Base-by-base conservation (phyloP, 2,888 invertebrate species). In the Hydrotaea diabolus region DNA sequence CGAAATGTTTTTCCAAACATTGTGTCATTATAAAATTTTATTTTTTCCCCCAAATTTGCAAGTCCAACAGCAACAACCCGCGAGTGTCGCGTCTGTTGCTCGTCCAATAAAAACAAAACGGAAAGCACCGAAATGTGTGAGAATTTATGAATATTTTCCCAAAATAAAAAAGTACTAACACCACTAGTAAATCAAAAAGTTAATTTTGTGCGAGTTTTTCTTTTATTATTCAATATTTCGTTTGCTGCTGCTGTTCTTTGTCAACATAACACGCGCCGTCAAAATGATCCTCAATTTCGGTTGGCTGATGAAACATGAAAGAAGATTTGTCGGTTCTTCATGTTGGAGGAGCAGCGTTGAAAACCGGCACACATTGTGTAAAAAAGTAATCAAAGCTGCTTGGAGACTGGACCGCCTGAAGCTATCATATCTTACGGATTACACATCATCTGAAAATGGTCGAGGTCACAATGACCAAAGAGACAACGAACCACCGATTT, bases 1-100 rank as follows among this genome's bases (percentile, higher is more conserved):
- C 4, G 62, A 62, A 69, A 69, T 69, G 69, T 46, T 69, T 69
- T 69, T 69, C 69, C 69, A 69, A 69, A 69, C 69, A 69, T 46
- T 43, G 43, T 39, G 43, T 23, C 21, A 21, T 46, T 23, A 69
- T 69, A 69, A 69, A 69, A 69, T 46, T 17, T 19, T 21, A 59
- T 59, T 59, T 59, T 59, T 26, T 5, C 2, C 13, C 59, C 23
- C 15, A 59, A 15, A 59, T 59, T 59, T 59, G 15, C 1, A 1
- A 49, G n/a, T n/a, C n/a, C n/a, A 49, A 1, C 49, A 62, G n/a
- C 62, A 62, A 62, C 62, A 23, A 62, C 31, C 4, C 0, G 3
- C n/a, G 23, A 17, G 46, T 46, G 69, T 23, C 43, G 69, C 21
- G 13, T 43, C 46, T 69, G 46, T 46, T 69, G 69, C 43, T n/a